Evolutionary conservation across 2,888 invertebrate species (phyloP).

Genomic region (Sussaba pulchella): DNA sequence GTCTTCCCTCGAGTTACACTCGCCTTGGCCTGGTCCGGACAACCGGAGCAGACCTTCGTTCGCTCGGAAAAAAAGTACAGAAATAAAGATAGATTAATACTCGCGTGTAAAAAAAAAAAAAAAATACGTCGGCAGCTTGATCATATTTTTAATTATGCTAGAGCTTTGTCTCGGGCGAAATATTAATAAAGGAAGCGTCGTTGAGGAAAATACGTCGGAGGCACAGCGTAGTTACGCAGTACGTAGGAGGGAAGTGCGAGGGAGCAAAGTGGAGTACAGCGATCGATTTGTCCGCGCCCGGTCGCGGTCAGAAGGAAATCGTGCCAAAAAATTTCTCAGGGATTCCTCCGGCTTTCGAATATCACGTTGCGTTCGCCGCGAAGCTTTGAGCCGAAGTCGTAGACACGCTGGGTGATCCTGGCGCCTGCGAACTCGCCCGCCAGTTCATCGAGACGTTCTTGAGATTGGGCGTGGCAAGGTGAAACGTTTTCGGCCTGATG

Average conservation of each 20-base stretch:
- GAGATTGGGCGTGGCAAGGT: slow-evolving; percentile 26
- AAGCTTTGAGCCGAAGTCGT: slow-evolving; percentile 12
- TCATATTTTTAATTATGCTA: slow-evolving; percentile 77
- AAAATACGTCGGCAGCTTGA: slow-evolving; percentile 71
- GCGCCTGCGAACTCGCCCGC: slow-evolving; percentile 42
- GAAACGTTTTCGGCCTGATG: background rate
- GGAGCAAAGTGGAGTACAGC: slow-evolving; percentile 9
- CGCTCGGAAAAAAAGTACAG: slow-evolving; percentile 43
- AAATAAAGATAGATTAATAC: slow-evolving; percentile 67
- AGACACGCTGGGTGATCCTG: slow-evolving; percentile 21
- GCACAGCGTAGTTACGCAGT: background rate
- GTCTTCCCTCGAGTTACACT: slow-evolving; percentile 43
- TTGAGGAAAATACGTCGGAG: background rate
- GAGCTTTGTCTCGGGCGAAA: slow-evolving; percentile 29
- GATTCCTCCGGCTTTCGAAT: slow-evolving; percentile 32
- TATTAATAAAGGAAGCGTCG: slow-evolving; percentile 8
- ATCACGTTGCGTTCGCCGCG: slow-evolving; percentile 5
- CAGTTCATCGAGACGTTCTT: slow-evolving; percentile 17
- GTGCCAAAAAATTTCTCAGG: slow-evolving; percentile 54
- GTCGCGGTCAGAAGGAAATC: slow-evolving; percentile 34
- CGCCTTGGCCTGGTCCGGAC: slow-evolving; percentile 1
- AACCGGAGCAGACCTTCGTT: background rate
- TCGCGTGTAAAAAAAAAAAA: slow-evolving; percentile 38
- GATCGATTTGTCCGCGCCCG: slow-evolving; percentile 54
- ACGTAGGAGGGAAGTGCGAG: slow-evolving; percentile 1